A percentile compares a stretch with the other conserved stretches of the same genome.
phyloP scores from a whole-genome alignment of 2,113 vertebrate species.

The Ageneiosus marmoratus region DNA sequence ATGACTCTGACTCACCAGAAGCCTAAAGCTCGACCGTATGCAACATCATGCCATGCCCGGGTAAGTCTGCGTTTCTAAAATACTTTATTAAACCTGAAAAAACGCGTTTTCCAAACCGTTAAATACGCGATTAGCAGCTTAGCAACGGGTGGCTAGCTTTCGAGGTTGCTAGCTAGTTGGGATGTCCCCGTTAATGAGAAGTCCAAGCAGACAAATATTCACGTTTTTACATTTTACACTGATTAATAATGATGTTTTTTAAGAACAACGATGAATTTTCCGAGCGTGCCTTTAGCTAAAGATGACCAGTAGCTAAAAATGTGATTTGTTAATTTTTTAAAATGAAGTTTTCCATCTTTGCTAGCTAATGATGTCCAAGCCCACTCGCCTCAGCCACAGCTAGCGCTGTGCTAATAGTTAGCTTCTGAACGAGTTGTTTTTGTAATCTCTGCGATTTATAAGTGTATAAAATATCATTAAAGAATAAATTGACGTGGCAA shows the following conservation, averaged over 20 bases:
- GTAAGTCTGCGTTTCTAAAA: slow-evolving; percentile 59
- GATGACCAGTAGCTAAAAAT: too few species aligned
- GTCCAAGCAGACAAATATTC: neutral
- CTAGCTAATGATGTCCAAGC: slow-evolving; percentile 5
- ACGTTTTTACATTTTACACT: neutral
- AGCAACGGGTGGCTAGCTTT: slow-evolving; percentile 36
- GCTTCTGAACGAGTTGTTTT: neutral
- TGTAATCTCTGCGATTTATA: neutral
- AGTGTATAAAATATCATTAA: neutral
- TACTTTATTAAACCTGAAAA: rapidly evolving
- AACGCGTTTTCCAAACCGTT: neutral
- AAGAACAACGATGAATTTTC: neutral
- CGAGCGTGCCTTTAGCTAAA: neutral
- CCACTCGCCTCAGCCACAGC: neutral
- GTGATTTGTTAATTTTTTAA: too few species aligned
- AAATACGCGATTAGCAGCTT: slow-evolving; percentile 50
- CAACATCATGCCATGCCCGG: slow-evolving; percentile 74
- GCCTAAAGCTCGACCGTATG: slow-evolving; percentile 22
- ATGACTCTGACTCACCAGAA: slow-evolving; percentile 52
- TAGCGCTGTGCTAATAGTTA: neutral
- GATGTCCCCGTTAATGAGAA: slow-evolving; percentile 5
- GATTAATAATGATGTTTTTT: neutral
- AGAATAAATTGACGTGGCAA: neutral
- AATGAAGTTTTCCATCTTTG: slow-evolving; percentile 25
- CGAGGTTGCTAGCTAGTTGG: slow-evolving; percentile 14